Base-by-base conservation (phyloP, 2,888 invertebrate genomes). In the Cryptocheilus praepositus region DNA sequence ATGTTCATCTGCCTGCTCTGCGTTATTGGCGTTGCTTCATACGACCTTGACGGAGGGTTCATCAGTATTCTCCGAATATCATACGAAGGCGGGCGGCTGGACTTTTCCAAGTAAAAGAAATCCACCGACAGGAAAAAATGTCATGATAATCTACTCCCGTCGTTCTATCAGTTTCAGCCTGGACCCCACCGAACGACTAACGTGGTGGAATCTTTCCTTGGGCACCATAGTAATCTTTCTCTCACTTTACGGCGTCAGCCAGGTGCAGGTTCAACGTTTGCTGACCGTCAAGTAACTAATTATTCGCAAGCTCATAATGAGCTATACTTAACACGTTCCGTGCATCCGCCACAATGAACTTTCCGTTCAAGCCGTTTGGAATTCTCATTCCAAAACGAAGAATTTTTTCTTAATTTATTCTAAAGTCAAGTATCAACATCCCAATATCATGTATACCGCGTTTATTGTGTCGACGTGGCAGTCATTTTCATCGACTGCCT, bases 1-100 rank as follows among this genome's bases (percentile, higher is more conserved):
- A 97, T 97, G 96, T 95, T 95, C 85, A 93, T 91, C 3, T 94
- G 96, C 0, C 91, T 97, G 16, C 93, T 93, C 75, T 93, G 94
- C 82, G 92, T 97, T 0, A 93, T 96, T 15, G 91, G 94, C 57
- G 93, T 93, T 77, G 95, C 94, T 3, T 90, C 92, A 0, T 87
- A 93, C 46, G 92, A 94, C 79, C 73, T 86, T 49, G 91, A 93
- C 0, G 95, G 94, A 5, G 94, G 95, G 11, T 86, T 96, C 43
- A 88, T 85, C 0, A 89, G 91, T 80, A 94, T 97, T 71, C 95
- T 95, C 92, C 86, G 89, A 0, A 91, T 92, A 43, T 95, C 96
- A 0, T 81, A 89, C 1, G 90, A 92, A 81, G 93, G 94, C 8
- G 92, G 92, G 25, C 92, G 96, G 55, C 90, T 96, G 8, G 90